Evolutionary conservation across 2,888 invertebrate genomes (phyloP).

Genomic region (Protophormia terraenovae): DNA sequence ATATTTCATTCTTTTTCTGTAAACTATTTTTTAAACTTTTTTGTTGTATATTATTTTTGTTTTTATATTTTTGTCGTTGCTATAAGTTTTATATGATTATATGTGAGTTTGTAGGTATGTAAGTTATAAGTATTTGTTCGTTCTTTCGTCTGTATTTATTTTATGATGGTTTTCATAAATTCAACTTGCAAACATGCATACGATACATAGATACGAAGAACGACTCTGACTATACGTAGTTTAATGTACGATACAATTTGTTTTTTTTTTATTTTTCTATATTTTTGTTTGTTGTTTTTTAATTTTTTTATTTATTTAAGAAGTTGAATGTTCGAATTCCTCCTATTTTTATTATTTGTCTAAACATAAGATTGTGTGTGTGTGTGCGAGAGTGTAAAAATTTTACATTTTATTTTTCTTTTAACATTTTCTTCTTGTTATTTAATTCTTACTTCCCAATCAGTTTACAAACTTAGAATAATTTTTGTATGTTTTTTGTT

Average conservation of each 20-base stretch:
- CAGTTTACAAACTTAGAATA: constrained; percentile 51
- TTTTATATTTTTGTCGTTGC: constrained; percentile 5
- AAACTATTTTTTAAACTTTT: constrained; percentile 18
- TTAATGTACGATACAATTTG: constrained; percentile 24
- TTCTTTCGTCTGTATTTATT: constrained; percentile 14
- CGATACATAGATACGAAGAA: neutral
- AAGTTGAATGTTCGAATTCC: constrained; percentile 57
- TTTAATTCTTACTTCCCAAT: constrained; percentile 66
- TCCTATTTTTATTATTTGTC: constrained; percentile 40
- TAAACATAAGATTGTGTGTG: neutral
- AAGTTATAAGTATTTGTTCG: neutral
- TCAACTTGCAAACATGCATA: constrained; percentile 50
- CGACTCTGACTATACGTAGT: neutral
- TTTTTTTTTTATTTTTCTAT: neutral
- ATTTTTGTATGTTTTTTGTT: constrained; percentile 32
- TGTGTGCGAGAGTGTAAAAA: neutral
- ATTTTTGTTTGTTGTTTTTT: constrained; percentile 7
- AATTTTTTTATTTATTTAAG: constrained; percentile 30
- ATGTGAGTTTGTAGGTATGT: neutral
- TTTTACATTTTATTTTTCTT: constrained; percentile 28
- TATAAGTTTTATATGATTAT: constrained; percentile 4
- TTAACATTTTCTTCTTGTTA: constrained; percentile 51
- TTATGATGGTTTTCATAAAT: constrained; percentile 64
- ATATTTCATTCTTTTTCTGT: neutral
- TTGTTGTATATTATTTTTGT: neutral